phyloP scores from a whole-genome alignment of 2,113 vertebrate species.

The Gavia stellata region DNA sequence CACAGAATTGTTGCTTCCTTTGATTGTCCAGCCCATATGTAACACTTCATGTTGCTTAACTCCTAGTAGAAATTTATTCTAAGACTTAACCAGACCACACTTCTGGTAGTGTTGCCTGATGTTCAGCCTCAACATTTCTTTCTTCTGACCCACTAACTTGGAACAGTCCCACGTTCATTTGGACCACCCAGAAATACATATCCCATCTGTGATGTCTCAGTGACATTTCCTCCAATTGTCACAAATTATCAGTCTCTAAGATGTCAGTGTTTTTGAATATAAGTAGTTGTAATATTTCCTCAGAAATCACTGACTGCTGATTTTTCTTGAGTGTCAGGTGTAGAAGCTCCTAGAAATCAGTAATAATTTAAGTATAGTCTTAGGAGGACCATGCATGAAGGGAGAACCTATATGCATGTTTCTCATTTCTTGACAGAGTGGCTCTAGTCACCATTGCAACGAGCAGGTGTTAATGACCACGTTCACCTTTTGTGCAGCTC shows the following conservation, averaged over 20 bases:
- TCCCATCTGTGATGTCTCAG: background rate
- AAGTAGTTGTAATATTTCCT: background rate
- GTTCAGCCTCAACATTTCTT: background rate
- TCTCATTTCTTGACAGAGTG: background rate
- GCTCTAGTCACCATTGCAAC: background rate
- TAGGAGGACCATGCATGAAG: background rate
- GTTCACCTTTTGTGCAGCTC: background rate
- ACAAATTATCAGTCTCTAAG: background rate
- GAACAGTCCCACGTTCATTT: background rate
- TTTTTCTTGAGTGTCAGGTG: background rate
- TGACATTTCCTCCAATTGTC: background rate
- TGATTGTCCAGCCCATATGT: background rate
- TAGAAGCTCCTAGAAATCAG: background rate
- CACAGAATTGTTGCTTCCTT: background rate
- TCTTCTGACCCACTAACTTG: background rate
- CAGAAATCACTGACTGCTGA: background rate
- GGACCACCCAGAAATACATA: background rate
- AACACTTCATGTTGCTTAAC: background rate
- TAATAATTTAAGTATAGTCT: background rate
- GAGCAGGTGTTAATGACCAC: background rate
- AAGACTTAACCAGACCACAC: background rate
- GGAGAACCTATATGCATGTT: background rate
- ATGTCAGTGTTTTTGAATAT: fast-evolving
- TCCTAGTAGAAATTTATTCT: background rate
- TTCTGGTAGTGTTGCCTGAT: background rate